Evolutionary conservation across 2,113 vertebrate species (phyloP).

Genomic region (Semicossyphus pulcher): DNA sequence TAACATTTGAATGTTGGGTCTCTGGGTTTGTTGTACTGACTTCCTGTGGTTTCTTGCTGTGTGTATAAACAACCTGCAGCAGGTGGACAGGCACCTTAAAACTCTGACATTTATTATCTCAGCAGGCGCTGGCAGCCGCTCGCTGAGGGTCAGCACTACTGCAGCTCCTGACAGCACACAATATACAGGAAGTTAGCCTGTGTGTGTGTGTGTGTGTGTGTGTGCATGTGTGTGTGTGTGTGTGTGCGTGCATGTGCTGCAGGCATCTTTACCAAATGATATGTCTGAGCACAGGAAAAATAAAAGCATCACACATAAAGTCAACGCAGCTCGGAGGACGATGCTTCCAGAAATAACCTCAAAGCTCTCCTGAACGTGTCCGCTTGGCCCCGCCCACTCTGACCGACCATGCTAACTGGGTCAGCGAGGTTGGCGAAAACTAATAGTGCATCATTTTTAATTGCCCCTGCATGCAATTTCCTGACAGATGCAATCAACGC

Average conservation of each 20-base stretch:
- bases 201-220: background rate
- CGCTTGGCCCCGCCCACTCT: conserved; percentile 14
- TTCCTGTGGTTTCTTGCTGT: background rate
- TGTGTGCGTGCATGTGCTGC: conserved; percentile 5
- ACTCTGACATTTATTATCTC: conserved; percentile 54
- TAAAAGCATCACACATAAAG: conserved; percentile 54
- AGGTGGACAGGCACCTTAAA: conserved; percentile 32
- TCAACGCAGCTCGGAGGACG: conserved; percentile 21
- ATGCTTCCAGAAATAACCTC: conserved; percentile 59
- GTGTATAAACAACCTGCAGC: conserved; percentile 36
- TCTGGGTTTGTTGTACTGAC: conserved; percentile 19
- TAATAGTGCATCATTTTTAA: conserved; percentile 75
- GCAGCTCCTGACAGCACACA: conserved; percentile 22
- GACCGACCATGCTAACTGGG: conserved; percentile 60
- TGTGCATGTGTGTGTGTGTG: conserved; percentile 8
- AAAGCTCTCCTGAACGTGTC: conserved; percentile 19
- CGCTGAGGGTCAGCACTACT: conserved; percentile 16
- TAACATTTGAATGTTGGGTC: background rate
- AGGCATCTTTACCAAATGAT: conserved; percentile 19
- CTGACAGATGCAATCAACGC: conserved; percentile 75
- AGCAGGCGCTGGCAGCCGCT: conserved; percentile 33
- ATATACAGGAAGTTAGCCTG: background rate
- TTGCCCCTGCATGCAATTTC: conserved; percentile 70
- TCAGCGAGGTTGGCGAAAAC: conserved; percentile 56
- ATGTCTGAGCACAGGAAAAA: conserved; percentile 21